Base-by-base conservation (phyloP, 2,888 invertebrate species). In the Cataglyphis livida region DNA sequence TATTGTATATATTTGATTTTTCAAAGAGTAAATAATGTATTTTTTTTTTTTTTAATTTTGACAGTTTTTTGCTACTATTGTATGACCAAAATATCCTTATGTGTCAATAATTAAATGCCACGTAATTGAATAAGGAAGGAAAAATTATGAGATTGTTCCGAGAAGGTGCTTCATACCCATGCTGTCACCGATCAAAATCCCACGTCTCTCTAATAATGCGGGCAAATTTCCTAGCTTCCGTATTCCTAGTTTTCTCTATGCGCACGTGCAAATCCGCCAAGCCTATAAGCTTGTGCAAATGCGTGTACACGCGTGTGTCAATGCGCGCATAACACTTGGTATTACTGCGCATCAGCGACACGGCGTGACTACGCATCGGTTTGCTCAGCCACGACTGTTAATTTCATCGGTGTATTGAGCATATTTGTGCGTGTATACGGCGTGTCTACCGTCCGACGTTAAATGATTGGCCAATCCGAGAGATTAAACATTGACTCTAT, bases 401-500 rank as follows among this genome's bases (percentile, higher is more conserved):
- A 88, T 88, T 88, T 84, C 82, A 73, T 76, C 68, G 59, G 81
- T 64, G 78, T 85, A 73, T 83, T 70, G 84, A 68, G 83, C 81
- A 82, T 87, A 87, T 87, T 83, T 65, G 82, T 70, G 62, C 79
- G 75, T 79, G 70, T 79, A 73, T 79, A 48, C 76, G 71, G 41
- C 32, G 79, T 51, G 79, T 51, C 74, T 70, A 79, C 73, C 65
- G 59, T 41, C 78, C 68, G 21, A 44, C 82, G 84, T 87, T 85
- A 84, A 89, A 88, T 84, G 85, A 88, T 88, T 84, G 84, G 85
- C 61, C 82, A 87, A 88, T 89, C 85, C 78, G 76, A 70, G 61
- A 87, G 83, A 64, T 84, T 89, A 87, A 88, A 89, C 85, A 86
- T 70, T 82, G 86, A 66, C 82, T 81, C 44, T 74, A 57, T 48